phyloP scores from a whole-genome alignment of 2,113 vertebrate genomes.

The Hirundichthys speculiger region DNA sequence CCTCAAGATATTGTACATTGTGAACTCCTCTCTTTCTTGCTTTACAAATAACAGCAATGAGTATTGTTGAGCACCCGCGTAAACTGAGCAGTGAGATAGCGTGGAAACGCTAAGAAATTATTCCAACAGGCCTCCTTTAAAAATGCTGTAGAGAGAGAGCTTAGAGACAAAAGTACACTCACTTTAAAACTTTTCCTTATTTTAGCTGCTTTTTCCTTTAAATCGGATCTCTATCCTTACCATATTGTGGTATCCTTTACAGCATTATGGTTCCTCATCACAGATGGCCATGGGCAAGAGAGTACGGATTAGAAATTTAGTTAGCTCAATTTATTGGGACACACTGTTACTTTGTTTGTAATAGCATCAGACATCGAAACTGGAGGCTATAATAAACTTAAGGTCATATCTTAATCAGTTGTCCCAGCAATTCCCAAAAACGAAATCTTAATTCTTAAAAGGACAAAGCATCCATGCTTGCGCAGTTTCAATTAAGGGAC shows the following conservation, averaged over 20 bases:
- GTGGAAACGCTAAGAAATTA: conserved; percentile 10
- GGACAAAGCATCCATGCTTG: conserved; percentile 10
- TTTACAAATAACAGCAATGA: conserved; percentile 52
- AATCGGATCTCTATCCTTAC: conserved; percentile 53
- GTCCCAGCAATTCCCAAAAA: conserved; percentile 43
- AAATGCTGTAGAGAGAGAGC: conserved; percentile 7
- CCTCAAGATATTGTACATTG: conserved; percentile 51
- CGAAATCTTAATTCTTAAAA: conserved; percentile 58
- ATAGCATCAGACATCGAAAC: conserved; percentile 48
- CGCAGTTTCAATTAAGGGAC: conserved; percentile 19
- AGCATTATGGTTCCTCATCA: conserved; percentile 60
- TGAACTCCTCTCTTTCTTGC: conserved; percentile 28
- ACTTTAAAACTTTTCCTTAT: conserved; percentile 56
- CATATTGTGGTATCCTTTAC: conserved; percentile 43
- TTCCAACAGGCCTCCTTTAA: conserved; percentile 8
- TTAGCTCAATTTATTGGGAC: conserved; percentile 49
- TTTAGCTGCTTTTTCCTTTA: conserved; percentile 8
- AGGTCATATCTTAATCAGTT: conserved; percentile 48
- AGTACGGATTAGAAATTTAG: conserved; percentile 57
- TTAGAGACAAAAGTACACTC: conserved; percentile 42
- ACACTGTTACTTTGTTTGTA: conserved; percentile 55
- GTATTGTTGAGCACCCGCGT: conserved; percentile 24
- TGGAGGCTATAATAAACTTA: conserved; percentile 52
- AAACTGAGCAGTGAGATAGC: conserved; percentile 25
- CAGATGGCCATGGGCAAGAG: conserved; percentile 60